These are phyloP conservation scores for Heteractis magnifica DNA, from an alignment of 92 coral and sea anemone genomes.

Conservation along the genomic window DNA sequence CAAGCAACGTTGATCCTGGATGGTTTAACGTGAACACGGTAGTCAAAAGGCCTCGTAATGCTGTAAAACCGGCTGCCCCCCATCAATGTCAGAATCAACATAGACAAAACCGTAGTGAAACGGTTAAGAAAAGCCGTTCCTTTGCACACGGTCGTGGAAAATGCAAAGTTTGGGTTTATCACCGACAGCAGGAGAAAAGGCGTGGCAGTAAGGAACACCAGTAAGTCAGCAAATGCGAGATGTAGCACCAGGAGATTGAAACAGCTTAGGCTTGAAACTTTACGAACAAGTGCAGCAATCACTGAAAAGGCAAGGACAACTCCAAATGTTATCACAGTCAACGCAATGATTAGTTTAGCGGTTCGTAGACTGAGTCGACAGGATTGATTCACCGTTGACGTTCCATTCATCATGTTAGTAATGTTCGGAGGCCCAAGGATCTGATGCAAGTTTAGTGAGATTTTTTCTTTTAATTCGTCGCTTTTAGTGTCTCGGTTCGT, in stretches of 20 bases:
- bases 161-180: not conserved
- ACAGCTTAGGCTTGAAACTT: not conserved
- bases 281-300: constrained; percentile 3
- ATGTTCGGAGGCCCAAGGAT: not conserved
- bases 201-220: constrained; percentile 5
- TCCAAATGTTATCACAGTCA: not conserved
- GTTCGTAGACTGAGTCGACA: not conserved
- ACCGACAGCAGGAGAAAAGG: not conserved
- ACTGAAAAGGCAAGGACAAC: not conserved
- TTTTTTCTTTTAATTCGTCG: not conserved
- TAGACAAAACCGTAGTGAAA: constrained; percentile 15
- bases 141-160: not conserved
- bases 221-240: constrained; percentile 15
- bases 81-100: constrained; percentile 19
- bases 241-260: not conserved
- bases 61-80: constrained; percentile 12
- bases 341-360: not conserved
- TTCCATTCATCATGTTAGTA: not conserved
- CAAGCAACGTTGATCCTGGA: constrained; percentile 13
- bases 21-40: not conserved
- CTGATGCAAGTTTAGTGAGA: not conserved
- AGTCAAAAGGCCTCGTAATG: constrained; percentile 10
- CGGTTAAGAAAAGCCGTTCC: constrained; percentile 10
- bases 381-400: not conserved
- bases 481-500: not conserved